Percentiles rank a stretch among this genome's conserved stretches.
Evolutionary conservation across 2,888 invertebrate species (phyloP).

Genomic region (Sussaba pulchella): DNA sequence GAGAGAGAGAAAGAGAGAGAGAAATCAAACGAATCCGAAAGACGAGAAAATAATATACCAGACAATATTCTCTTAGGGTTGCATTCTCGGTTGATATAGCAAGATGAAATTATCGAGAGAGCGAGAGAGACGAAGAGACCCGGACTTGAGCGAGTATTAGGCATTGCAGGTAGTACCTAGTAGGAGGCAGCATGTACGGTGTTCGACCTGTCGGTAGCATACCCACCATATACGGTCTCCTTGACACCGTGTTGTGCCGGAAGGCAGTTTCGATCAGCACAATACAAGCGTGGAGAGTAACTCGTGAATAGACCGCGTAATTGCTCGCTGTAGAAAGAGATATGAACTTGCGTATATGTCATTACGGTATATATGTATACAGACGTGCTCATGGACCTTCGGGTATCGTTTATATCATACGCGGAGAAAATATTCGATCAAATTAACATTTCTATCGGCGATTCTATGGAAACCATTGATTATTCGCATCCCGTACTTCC

Average conservation of each 20-base stretch:
- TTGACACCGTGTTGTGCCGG: conserved; percentile 49
- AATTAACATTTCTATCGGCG: not conserved
- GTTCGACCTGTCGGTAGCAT: conserved; percentile 30
- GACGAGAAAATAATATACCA: too few relatives aligned
- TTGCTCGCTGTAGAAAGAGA: conserved; percentile 37
- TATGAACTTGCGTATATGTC: not conserved
- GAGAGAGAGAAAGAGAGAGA: conserved; percentile 5
- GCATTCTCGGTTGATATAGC: too few relatives aligned
- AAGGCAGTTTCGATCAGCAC: conserved; percentile 59
- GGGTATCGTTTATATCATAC: conserved; percentile 9
- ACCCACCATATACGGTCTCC: conserved; percentile 35
- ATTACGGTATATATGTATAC: not conserved
- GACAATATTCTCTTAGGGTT: too few relatives aligned
- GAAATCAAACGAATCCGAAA: too few relatives aligned
- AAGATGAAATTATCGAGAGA: not conserved
- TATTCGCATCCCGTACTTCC: not conserved
- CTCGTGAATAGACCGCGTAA: conserved; percentile 52
- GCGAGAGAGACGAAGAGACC: not conserved
- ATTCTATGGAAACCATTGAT: not conserved
- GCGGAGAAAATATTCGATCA: not conserved
- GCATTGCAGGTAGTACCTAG: conserved; percentile 19
- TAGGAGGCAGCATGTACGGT: conserved; percentile 13
- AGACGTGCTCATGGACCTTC: not conserved
- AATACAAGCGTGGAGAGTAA: conserved; percentile 34
- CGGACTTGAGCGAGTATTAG: conserved; percentile 8